Evolutionary conservation across 2,797 vertebrate genomes (phyloP).

Genomic region (Epinephelus malabaricus): DNA sequence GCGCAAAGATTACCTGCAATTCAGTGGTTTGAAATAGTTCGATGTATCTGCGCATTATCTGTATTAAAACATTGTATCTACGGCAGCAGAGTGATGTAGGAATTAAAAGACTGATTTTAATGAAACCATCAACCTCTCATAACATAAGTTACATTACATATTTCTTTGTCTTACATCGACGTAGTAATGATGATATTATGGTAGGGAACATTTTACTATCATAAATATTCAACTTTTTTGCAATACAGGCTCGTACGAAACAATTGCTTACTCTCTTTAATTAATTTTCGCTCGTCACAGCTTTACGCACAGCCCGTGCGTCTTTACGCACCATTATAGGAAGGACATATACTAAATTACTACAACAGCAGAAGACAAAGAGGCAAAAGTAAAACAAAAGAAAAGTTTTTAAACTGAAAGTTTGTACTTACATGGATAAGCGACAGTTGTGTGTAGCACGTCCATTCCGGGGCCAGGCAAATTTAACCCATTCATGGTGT

Average conservation of each 20-base stretch:
- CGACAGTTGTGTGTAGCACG: conserved; percentile 90
- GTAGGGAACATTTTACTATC: not conserved
- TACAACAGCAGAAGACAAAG: not conserved
- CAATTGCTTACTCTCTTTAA: not conserved
- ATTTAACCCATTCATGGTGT: conserved; percentile 91
- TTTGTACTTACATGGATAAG: conserved; percentile 91
- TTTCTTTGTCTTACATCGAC: not conserved
- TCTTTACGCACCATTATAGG: conserved; percentile 32
- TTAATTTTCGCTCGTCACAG: not conserved
- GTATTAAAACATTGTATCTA: not conserved
- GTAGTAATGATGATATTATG: too few relatives aligned
- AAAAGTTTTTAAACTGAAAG: not conserved
- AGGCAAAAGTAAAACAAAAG: not conserved
- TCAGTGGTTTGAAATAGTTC: not conserved
- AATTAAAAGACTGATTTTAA: not conserved
- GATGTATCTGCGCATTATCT: not conserved
- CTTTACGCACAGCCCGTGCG: conserved; percentile 35
- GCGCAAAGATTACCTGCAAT: not conserved
- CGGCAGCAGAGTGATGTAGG: not conserved
- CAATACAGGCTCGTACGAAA: not conserved
- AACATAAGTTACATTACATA: not conserved
- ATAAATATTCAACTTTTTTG: not conserved
- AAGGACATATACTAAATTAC: not conserved
- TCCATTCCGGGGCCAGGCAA: conserved; percentile 90
- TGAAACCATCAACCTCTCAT: not conserved